Conservation (phyloP, 1,140 invertebrate genomes). For the Papilio xuthus region DNA sequence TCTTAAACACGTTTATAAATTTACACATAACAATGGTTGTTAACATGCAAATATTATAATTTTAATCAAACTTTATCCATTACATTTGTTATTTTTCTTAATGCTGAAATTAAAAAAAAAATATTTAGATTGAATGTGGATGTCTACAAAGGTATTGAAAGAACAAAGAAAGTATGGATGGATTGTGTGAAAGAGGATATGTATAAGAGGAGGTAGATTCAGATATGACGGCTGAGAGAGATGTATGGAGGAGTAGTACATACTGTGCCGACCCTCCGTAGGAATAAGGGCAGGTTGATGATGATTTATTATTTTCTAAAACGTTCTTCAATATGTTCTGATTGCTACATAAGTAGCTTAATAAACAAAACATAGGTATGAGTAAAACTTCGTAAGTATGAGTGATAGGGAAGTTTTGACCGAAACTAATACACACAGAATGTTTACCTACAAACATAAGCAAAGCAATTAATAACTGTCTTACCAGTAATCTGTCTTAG, state of each 20-base stretch:
- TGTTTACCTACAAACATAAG: neutral
- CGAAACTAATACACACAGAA: neutral
- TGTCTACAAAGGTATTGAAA: no score
- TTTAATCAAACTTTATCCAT: neutral
- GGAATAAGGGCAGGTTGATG: no score
- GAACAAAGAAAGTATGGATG: no score
- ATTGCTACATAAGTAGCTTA: neutral
- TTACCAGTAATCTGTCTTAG: slow-evolving; percentile 72
- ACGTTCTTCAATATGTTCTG: neutral
- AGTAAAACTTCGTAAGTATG: neutral
- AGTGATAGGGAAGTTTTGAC: neutral
- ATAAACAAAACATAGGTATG: slow-evolving; percentile 4
- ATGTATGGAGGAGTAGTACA: no score
- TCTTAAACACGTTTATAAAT: neutral
- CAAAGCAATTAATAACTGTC: slow-evolving; percentile 37
- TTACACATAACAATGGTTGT: neutral
- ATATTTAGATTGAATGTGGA: no score
- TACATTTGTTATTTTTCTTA: neutral
- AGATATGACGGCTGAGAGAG: no score
- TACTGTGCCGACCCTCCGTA: no score
- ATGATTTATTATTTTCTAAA: neutral
- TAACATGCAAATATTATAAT: no score
- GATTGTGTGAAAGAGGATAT: no score
- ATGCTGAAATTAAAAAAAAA: no score
- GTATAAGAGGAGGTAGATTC: no score